A percentile compares a stretch with the other conserved stretches of the same genome.
Conservation (phyloP, 2,113 vertebrate genomes). For the Circaetus cinerascens region DNA sequence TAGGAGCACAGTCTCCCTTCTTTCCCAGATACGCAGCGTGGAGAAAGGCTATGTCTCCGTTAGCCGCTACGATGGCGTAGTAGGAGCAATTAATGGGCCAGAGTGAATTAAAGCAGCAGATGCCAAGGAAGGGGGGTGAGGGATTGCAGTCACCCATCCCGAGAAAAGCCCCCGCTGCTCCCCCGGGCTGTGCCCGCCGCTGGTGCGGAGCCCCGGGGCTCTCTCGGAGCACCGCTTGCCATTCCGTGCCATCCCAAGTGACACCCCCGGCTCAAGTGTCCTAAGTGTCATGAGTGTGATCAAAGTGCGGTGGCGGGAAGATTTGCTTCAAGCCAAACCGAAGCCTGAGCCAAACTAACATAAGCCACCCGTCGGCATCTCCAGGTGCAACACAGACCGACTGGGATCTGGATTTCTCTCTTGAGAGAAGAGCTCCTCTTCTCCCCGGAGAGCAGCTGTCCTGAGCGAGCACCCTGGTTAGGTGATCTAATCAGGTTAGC, state of each 20-base stretch:
- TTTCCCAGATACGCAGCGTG: not conserved
- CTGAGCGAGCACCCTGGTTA: not conserved
- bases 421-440: not conserved
- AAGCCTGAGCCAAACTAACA: not conserved
- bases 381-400: not conserved
- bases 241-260: not conserved
- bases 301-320: not conserved
- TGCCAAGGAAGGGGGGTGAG: not conserved
- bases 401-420: not conserved
- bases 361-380: not conserved
- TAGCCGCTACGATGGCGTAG: accelerated
- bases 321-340: not conserved
- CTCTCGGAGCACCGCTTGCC: not conserved
- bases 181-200: not conserved
- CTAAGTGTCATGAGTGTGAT: not conserved
- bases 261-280: not conserved
- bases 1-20: not conserved
- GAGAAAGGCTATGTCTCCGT: not conserved
- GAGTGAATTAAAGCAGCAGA: not conserved
- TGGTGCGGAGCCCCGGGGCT: not conserved
- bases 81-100: not conserved
- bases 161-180: not conserved
- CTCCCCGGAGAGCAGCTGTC: not conserved
- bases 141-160: not conserved
- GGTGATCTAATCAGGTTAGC: not conserved